These are phyloP conservation scores for Ypsolopha sequella DNA, from an alignment of 2,888 invertebrate species.

Conservation along the genomic window DNA sequence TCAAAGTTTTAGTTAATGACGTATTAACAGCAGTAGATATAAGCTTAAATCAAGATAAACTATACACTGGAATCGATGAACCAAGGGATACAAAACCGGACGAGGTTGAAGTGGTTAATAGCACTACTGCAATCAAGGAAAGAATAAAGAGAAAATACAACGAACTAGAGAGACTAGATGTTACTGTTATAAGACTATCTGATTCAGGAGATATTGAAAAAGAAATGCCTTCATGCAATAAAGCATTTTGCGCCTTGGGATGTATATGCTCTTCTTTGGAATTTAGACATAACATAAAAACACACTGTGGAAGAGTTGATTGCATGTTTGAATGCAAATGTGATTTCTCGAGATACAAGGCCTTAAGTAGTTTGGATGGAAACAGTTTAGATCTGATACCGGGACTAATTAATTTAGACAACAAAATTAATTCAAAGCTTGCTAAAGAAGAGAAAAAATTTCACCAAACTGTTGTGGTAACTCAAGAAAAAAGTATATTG, in stretches of 20 bases:
- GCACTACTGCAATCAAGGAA: conserved; percentile 27
- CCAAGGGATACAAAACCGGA: conserved; percentile 29
- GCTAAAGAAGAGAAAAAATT: conserved; percentile 80
- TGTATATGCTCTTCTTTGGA: conserved; percentile 75
- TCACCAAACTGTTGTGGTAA: conserved; percentile 77
- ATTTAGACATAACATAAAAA: conserved; percentile 44
- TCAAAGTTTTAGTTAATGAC: conserved; percentile 36
- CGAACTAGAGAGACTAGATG: conserved; percentile 74
- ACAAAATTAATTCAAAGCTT: conserved; percentile 63
- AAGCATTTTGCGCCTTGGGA: conserved; percentile 72
- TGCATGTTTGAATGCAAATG: conserved; percentile 72
- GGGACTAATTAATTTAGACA: conserved; percentile 50
- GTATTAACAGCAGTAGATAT: conserved; percentile 74
- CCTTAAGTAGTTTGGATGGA: conserved; percentile 25
- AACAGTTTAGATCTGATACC: conserved; percentile 30
- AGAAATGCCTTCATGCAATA: conserved; percentile 41
- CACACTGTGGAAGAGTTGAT: conserved; percentile 73
- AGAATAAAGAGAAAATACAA: conserved; percentile 40
- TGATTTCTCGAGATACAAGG: conserved; percentile 37
- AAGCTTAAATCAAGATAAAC: conserved; percentile 65
- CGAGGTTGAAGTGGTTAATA: conserved; percentile 17
- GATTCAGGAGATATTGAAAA: conserved; percentile 18
- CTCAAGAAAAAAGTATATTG: conserved; percentile 74
- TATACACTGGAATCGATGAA: conserved; percentile 39
- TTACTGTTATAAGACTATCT: conserved; percentile 72